Evolutionary conservation across 2,888 invertebrate species (phyloP).

Genomic region (Ceramica pisi): DNA sequence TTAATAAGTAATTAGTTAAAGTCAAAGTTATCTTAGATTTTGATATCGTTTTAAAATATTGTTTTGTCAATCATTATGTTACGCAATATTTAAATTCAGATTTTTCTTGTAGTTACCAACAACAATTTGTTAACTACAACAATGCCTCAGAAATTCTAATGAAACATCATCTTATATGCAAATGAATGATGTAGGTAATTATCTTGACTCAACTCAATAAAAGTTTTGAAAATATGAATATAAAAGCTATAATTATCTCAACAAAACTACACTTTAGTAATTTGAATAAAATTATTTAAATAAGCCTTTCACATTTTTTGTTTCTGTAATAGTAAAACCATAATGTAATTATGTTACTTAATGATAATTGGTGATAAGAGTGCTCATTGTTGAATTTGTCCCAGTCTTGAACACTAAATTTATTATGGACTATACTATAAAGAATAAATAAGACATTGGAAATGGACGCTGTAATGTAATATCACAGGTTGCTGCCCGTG

Average conservation of each 20-base stretch:
- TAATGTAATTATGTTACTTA: no score
- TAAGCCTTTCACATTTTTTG: background rate
- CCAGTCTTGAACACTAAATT: background rate
- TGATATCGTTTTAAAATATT: background rate
- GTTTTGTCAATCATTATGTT: background rate
- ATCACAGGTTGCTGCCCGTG: no score
- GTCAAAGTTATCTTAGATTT: background rate
- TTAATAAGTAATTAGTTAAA: background rate
- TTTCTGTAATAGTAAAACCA: background rate
- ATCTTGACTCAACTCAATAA: background rate
- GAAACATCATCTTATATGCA: background rate
- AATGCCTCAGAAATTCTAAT: background rate
- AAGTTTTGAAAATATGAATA: background rate
- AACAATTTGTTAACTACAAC: background rate
- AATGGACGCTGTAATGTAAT: no score
- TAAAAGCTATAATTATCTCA: background rate
- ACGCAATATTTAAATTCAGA: constrained; percentile 32
- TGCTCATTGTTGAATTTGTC: background rate
- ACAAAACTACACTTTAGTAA: background rate
- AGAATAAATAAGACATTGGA: no score
- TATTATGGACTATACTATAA: no score
- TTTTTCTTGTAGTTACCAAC: background rate
- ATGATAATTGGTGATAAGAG: background rate
- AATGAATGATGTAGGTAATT: background rate
- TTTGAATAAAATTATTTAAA: background rate